A percentile compares a stretch with the other conserved stretches of the same genome.
Evolutionary conservation across 2,888 invertebrate species (phyloP).

Genomic region (Spodoptera littoralis): DNA sequence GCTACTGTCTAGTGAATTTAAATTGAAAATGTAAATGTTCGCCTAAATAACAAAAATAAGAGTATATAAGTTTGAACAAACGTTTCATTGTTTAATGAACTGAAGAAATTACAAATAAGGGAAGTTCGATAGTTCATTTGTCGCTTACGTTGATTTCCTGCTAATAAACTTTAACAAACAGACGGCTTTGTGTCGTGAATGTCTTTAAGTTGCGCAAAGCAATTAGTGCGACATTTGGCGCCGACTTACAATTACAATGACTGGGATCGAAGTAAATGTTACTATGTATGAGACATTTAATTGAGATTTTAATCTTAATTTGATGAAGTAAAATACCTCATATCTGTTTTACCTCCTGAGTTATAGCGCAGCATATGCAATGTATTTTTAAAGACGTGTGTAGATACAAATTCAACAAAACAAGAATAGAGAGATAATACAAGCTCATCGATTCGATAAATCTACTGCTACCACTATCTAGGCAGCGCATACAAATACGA

Average conservation of each 20-base stretch:
- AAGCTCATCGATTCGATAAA: conserved; percentile 77
- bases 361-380: no score
- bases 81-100: conserved; percentile 70
- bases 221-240: conserved; percentile 75
- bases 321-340: neutral
- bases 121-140: conserved; percentile 66
- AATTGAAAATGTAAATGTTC: conserved; percentile 69
- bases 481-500: conserved; percentile 86
- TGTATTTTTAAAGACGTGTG: no score
- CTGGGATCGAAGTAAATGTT: conserved; percentile 50
- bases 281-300: conserved; percentile 36
- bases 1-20: conserved; percentile 66
- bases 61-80: conserved; percentile 53
- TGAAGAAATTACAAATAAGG: conserved; percentile 66
- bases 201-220: conserved; percentile 68
- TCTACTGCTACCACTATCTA: conserved; percentile 81
- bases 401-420: conserved; percentile 23
- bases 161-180: conserved; percentile 75
- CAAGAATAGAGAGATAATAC: conserved; percentile 65
- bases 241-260: conserved; percentile 55
- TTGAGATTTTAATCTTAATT: conserved; percentile 27
- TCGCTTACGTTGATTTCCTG: conserved; percentile 69
- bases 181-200: conserved; percentile 66
- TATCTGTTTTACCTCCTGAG: neutral
- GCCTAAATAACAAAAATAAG: conserved; percentile 55